Conservation (phyloP, 1,140 invertebrate genomes). For the Micrasema minimum region DNA sequence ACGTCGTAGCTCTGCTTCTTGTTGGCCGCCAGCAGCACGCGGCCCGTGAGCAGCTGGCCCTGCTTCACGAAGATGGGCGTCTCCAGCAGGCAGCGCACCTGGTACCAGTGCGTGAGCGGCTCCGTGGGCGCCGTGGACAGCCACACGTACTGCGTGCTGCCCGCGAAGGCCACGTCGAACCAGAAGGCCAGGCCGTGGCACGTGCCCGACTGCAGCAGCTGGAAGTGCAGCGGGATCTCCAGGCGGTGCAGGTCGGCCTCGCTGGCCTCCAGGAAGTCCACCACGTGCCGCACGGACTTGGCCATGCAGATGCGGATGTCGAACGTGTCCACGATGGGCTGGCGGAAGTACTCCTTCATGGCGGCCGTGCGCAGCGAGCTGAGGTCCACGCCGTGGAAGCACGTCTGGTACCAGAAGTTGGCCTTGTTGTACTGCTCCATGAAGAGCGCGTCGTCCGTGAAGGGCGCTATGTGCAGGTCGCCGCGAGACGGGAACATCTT, state of each 20-base stretch:
- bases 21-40: constrained; percentile 91
- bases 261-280: constrained; percentile 93
- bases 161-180: constrained; percentile 99
- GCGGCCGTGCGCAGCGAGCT: constrained; percentile 87
- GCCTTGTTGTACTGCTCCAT: constrained; percentile 99
- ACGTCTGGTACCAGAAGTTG: constrained; percentile 98
- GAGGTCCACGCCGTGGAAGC: constrained; percentile 98
- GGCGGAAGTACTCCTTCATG: constrained; percentile 97
- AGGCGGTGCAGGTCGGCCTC: constrained; percentile 97
- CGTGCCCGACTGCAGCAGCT: constrained; percentile 91
- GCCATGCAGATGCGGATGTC: constrained; percentile 98
- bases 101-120: constrained; percentile 99
- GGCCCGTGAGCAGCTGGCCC: constrained; percentile 90
- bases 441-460: constrained; percentile 96
- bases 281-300: constrained; percentile 93
- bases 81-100: constrained; percentile 95
- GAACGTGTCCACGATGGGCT: constrained; percentile 99
- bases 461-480: constrained; percentile 97
- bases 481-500: constrained; percentile 97
- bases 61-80: constrained; percentile 95
- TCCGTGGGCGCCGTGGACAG: constrained; percentile 98
- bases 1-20: constrained; percentile 99
- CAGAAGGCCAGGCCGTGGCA: constrained; percentile 98
- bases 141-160: constrained; percentile 92
- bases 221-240: constrained; percentile 95